Percentiles rank a stretch among this genome's conserved stretches.
These are phyloP conservation scores for Phania funesta DNA, from an alignment of 2,888 invertebrate species.

Conservation along the genomic window DNA sequence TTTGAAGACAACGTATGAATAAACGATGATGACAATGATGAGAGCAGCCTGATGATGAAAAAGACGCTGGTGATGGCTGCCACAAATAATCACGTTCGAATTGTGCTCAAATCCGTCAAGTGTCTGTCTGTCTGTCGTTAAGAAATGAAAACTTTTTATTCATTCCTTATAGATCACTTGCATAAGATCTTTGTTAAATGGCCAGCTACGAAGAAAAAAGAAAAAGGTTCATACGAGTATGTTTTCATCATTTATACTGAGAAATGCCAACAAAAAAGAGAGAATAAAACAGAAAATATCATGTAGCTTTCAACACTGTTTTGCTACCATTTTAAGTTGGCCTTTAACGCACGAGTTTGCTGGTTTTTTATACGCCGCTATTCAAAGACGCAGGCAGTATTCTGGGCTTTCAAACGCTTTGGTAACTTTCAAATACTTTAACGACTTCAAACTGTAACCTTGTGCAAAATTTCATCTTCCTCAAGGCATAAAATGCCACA, in stretches of 20 bases:
- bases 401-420: background rate
- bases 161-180: slow-evolving; percentile 56
- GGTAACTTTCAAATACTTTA: no score
- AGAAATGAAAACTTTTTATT: slow-evolving; percentile 52
- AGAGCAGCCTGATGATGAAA: slow-evolving; percentile 46
- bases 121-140: slow-evolving; percentile 59
- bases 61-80: slow-evolving; percentile 59
- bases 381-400: background rate
- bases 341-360: background rate
- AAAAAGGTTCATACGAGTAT: background rate
- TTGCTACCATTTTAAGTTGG: slow-evolving; percentile 63
- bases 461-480: no score
- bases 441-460: no score
- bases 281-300: slow-evolving; percentile 62
- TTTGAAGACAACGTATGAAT: slow-evolving; percentile 21
- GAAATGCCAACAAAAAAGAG: slow-evolving; percentile 42
- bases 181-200: slow-evolving; percentile 57
- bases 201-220: background rate
- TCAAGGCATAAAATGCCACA: no score
- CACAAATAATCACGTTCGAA: slow-evolving; percentile 68
- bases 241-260: slow-evolving; percentile 5
- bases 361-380: background rate
- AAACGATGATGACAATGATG: slow-evolving; percentile 51
- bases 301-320: slow-evolving; percentile 66
- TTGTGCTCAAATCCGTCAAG: slow-evolving; percentile 67